Base-by-base conservation (phyloP, 2,888 invertebrate species). In the Axea sp. region DNA sequence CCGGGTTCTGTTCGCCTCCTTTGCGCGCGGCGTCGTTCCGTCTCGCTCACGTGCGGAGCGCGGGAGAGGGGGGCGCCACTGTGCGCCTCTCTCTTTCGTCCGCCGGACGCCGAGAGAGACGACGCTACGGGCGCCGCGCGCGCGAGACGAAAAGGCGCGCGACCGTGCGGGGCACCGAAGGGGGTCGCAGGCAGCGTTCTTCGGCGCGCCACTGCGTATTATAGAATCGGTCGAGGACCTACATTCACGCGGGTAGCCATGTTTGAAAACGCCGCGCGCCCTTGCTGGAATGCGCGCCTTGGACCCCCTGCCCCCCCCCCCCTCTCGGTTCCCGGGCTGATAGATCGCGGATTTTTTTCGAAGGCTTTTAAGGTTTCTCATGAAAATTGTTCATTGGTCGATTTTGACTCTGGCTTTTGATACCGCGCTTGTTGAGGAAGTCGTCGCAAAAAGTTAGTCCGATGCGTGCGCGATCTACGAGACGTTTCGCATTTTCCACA, bases 141-240 rank as follows among this genome's bases (percentile, higher is more conserved):
- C 60, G 62, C 35, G 55, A 62, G 55, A 26, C 73, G 71, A 65
- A 49, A 49, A 67, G 69, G 49, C 39, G 59, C 41, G 55, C 8
- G 69, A 55, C 59, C 11, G 30, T 55, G 78, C 75, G 71, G 76
- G 77, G 73, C 65, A 64, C 75, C 67, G 59, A 72, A 65, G 72
- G 76, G 76, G 77, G 60, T 53, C 62, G 45, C 64, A 37, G 37
- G 71, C 71, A 73, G 75, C 72, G 77, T 49, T 69, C 64, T 30
- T 51, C 69, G 78, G 60, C 74, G 71, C 55, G 67, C 68, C 64
- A 67, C 77, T 73, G 78, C 75, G 77, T 77, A 79, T 78, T 77
- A 71, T 80, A 82, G 84, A 82, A 82, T 85, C 85, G 84, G 86
- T 86, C 86, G 86, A 86, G 86, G 86, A 87, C 86, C 86, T 87